Evolutionary conservation across 1,140 invertebrate genomes (phyloP).

Genomic region (Eriosoma lanigerum): DNA sequence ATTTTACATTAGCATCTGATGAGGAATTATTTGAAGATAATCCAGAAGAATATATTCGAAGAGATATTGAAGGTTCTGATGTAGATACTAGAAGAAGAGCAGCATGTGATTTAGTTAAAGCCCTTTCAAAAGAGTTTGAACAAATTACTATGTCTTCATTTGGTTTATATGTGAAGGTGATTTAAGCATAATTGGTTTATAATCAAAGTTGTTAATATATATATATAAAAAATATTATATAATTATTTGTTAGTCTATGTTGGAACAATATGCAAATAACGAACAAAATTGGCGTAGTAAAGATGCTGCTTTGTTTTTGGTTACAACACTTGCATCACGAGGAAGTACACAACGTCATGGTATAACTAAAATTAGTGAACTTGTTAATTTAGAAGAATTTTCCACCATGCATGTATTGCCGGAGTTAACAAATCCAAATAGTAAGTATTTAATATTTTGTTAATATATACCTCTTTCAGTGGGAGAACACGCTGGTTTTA

Average conservation of each 20-base stretch:
- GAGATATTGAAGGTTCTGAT: conserved; percentile 98
- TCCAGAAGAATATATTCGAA: conserved; percentile 94
- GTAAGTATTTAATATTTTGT: conserved; percentile 59
- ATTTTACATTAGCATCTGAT: conserved; percentile 72
- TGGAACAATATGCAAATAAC: conserved; percentile 75
- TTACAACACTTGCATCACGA: conserved; percentile 89
- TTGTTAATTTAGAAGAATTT: conserved; percentile 89
- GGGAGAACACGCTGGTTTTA: no score
- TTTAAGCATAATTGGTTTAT: not conserved
- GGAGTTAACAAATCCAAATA: conserved; percentile 76
- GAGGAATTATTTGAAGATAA: conserved; percentile 97
- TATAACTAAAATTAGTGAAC: conserved; percentile 83
- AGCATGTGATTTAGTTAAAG: conserved; percentile 93
- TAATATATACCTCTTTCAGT: no score
- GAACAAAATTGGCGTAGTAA: conserved; percentile 65
- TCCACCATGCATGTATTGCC: conserved; percentile 80
- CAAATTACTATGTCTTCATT: conserved; percentile 90
- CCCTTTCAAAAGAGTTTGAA: conserved; percentile 86
- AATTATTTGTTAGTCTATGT: conserved; percentile 67
- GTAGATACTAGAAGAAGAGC: conserved; percentile 91
- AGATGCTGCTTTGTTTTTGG: conserved; percentile 93
- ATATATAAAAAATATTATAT: not conserved
- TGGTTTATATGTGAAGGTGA: conserved; percentile 78
- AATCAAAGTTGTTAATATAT: not conserved
- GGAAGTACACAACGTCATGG: conserved; percentile 90